Base-by-base conservation (phyloP, 2,797 vertebrate species). In the Todus mexicanus region DNA sequence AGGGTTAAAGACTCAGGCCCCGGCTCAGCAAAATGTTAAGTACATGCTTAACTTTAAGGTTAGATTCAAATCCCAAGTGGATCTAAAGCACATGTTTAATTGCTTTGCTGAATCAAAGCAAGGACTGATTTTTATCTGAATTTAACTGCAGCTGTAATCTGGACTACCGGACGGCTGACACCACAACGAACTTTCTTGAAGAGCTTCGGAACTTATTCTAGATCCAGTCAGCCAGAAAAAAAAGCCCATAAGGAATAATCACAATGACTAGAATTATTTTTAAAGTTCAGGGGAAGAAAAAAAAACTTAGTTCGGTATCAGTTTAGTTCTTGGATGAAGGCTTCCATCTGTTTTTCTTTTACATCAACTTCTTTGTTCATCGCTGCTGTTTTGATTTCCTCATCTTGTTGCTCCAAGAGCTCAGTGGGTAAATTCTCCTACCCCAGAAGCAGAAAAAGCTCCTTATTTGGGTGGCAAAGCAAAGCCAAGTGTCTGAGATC, bases 11-110 rank as follows among this genome's bases (percentile, higher is more conserved):
- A 89, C 60, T 75, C 87, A 94, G 89, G 84, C 47, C 76, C 79
- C 82, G 70, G 89, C 84, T 93, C 95, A 95, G 92, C 92, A 95
- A 87, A 96, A 96, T 78, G 79, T 91, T 95, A 96, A 96, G 92
- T 87, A 96, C 81, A 78, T 75, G 94, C 95, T 96, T 96, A 96
- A 94, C 92, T 95, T 90, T 72, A 83, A 93, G 95, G 95, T 96
- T 96, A 77, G 56, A 71, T 78, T 96, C 84, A 93, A 94, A 92
- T 94, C 94, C 93, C 93, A 87, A 95, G 89, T 89, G 96, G 87
- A 87, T 89, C 89, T 94, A 69, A 92, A 95, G 90, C 95, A 92
- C 87, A 94, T 73, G 91, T 74, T 92, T 93, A 96, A 96, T 94
- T 95, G 93, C 89, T 94, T 71, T 84, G 84, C 87, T 79, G 87